A percentile compares a stretch with the other conserved stretches of the same genome.
Conservation (phyloP, 2,888 invertebrate species). For the Drosophila eohydei region DNA sequence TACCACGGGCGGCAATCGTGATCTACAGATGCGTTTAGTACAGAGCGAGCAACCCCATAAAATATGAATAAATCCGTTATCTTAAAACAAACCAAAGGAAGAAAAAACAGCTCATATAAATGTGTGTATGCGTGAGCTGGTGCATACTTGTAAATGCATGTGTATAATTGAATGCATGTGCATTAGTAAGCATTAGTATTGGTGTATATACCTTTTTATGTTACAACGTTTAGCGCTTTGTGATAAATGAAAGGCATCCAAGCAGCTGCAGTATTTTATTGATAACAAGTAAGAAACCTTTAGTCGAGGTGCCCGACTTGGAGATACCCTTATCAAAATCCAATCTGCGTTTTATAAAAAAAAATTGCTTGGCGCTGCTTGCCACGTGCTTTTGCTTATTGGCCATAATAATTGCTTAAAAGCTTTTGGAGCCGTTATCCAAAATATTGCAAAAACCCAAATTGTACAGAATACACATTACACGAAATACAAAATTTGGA, state of each 20-base stretch:
- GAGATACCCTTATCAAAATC: no score
- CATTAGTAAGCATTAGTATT: background rate
- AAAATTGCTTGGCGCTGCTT: no score
- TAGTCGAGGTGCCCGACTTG: no score
- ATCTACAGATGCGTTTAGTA: background rate
- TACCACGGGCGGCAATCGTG: background rate
- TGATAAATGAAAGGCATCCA: conserved; percentile 9
- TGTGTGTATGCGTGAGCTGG: background rate
- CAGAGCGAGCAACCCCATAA: background rate
- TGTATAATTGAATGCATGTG: background rate
- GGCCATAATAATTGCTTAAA: no score
- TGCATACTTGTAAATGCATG: background rate
- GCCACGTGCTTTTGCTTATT: no score
- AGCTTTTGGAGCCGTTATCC: no score
- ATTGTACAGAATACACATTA: no score
- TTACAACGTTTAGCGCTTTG: conserved; percentile 6
- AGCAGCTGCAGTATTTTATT: conserved; percentile 11
- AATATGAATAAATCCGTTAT: background rate
- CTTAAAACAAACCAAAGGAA: background rate
- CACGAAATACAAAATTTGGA: no score
- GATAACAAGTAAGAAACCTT: background rate
- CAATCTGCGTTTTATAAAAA: no score
- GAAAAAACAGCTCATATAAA: background rate
- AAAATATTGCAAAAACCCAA: no score
- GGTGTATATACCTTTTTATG: background rate